These are phyloP conservation scores for Hippocampus guttulatus DNA, from an alignment of 2,113 vertebrate genomes.

Conservation along the genomic window DNA sequence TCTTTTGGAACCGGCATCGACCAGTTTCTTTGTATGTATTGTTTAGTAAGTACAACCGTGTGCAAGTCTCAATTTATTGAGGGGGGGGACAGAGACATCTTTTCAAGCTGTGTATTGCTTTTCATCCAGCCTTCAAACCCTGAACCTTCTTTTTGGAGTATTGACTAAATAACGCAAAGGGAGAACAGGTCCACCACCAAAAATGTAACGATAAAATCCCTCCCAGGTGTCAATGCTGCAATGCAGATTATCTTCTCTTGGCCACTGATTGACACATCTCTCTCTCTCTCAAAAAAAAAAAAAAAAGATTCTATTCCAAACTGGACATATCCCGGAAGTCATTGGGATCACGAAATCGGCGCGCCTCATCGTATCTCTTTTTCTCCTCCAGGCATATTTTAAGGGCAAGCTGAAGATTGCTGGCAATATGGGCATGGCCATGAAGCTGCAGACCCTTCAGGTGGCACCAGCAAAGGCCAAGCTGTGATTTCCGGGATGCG, in stretches of 20 bases:
- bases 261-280: too few relatives aligned
- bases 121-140: neutral
- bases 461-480: conserved; percentile 83
- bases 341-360: neutral
- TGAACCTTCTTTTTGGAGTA: too few relatives aligned
- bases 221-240: too few relatives aligned
- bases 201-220: too few relatives aligned
- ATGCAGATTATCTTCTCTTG: too few relatives aligned
- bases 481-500: conserved; percentile 72
- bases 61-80: too few relatives aligned
- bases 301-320: neutral
- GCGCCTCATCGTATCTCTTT: neutral
- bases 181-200: too few relatives aligned
- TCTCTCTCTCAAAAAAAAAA: too few relatives aligned
- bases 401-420: conserved; percentile 90
- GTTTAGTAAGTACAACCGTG: too few relatives aligned
- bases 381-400: conserved; percentile 79
- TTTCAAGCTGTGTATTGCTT: neutral
- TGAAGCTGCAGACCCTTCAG: conserved; percentile 92
- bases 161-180: too few relatives aligned
- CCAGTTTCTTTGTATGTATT: neutral
- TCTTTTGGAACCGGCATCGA: neutral
- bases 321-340: neutral
- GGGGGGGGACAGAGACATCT: too few relatives aligned
- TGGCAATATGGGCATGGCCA: conserved; percentile 90